Conservation (phyloP, 2,888 invertebrate species). For the Muschampia plurimacula region DNA sequence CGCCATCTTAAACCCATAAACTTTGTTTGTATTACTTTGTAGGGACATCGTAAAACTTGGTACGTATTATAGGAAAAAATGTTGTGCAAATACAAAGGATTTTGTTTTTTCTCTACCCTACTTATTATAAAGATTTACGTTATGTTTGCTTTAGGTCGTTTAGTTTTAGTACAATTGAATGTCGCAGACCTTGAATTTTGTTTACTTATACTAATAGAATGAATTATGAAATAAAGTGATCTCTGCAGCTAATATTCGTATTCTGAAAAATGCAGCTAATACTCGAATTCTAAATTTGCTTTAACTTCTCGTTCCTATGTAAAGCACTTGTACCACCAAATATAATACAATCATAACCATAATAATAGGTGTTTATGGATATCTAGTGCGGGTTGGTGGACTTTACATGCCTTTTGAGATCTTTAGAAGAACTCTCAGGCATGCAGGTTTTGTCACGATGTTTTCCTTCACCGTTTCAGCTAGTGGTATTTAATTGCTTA, state of each 20-base stretch:
- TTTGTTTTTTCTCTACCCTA: conserved; percentile 3
- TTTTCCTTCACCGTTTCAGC: too few species aligned
- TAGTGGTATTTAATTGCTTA: too few species aligned
- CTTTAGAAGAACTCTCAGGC: too few species aligned
- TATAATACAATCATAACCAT: too few species aligned
- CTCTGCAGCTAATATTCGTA: background rate
- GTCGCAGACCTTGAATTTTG: background rate
- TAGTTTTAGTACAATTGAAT: background rate
- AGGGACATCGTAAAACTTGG: conserved; percentile 28
- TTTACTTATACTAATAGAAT: background rate
- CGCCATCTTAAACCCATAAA: conserved; percentile 34
- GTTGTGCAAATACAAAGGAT: conserved; percentile 10
- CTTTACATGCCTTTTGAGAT: too few species aligned
- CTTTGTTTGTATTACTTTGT: conserved; percentile 36
- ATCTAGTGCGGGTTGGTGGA: too few species aligned
- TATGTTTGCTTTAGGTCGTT: conserved; percentile 4
- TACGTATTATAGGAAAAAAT: conserved; percentile 10
- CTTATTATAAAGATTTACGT: background rate
- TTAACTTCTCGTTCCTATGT: too few species aligned
- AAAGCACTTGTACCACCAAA: too few species aligned
- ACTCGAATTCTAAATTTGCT: too few species aligned
- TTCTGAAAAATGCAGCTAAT: too few species aligned
- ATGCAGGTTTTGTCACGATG: too few species aligned
- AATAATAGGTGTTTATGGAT: too few species aligned
- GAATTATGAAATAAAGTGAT: background rate